Percentiles rank a stretch among this genome's conserved stretches.
Conservation (phyloP, 2,797 vertebrate genomes). For the Poeciliopsis presidionis region DNA sequence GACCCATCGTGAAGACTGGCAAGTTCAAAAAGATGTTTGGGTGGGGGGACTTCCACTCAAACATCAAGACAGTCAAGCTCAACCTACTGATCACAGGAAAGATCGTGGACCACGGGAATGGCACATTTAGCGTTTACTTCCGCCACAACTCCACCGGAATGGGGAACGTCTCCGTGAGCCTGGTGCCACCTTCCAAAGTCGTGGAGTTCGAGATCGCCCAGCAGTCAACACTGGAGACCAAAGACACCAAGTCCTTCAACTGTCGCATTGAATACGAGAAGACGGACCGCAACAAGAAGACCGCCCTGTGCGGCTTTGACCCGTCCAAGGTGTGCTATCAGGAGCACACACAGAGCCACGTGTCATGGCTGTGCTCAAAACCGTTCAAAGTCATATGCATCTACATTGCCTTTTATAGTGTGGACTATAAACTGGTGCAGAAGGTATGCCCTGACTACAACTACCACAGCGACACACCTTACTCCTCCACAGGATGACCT, state of each 20-base stretch:
- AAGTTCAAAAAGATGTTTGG: slow-evolving; percentile 99
- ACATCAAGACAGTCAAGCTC: slow-evolving; percentile 98
- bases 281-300: slow-evolving; percentile 98
- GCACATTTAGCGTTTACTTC: slow-evolving; percentile 98
- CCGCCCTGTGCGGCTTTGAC: slow-evolving; percentile 91
- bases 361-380: slow-evolving; percentile 99
- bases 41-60: slow-evolving; percentile 99
- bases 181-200: slow-evolving; percentile 97
- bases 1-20: slow-evolving; percentile 98
- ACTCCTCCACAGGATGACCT: slow-evolving; percentile 93
- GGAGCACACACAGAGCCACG: slow-evolving; percentile 98
- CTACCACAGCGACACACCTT: slow-evolving; percentile 97
- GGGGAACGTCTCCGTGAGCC: slow-evolving; percentile 96
- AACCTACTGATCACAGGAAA: slow-evolving; percentile 98
- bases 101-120: slow-evolving; percentile 98
- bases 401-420: slow-evolving; percentile 98
- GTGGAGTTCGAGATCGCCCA: slow-evolving; percentile 95
- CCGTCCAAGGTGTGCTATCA: slow-evolving; percentile 96
- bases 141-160: slow-evolving; percentile 97
- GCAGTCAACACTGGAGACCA: slow-evolving; percentile 94
- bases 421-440: slow-evolving; percentile 98
- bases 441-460: slow-evolving; percentile 99
- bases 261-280: slow-evolving; percentile 99
- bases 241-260: slow-evolving; percentile 98
- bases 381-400: slow-evolving; percentile 99